Evolutionary conservation across 1,140 invertebrate species (phyloP).

Genomic region (Pollicipes pollicipes): DNA sequence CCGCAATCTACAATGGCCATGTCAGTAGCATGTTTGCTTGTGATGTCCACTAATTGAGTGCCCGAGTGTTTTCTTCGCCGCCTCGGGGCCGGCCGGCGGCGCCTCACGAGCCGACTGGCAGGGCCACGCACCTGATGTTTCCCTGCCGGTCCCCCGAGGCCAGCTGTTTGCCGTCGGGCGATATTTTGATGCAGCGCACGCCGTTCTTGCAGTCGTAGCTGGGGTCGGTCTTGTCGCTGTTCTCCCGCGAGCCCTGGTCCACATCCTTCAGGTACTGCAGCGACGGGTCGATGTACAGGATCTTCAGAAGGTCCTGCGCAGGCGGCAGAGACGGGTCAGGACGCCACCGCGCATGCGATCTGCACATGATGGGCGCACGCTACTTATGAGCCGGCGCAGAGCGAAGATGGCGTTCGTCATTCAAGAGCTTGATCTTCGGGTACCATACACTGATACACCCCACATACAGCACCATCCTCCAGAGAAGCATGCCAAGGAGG

Average conservation of each 20-base stretch:
- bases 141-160: slow-evolving; percentile 77
- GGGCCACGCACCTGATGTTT: slow-evolving; percentile 41
- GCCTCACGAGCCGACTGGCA: too few species aligned
- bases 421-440: too few species aligned
- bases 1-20: too few species aligned
- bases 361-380: background rate
- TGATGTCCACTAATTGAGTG: too few species aligned
- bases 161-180: slow-evolving; percentile 71
- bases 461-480: too few species aligned
- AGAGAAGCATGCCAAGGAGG: too few species aligned
- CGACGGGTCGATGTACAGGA: slow-evolving; percentile 74
- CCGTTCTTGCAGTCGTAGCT: slow-evolving; percentile 58
- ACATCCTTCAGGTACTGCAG: slow-evolving; percentile 69
- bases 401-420: too few species aligned
- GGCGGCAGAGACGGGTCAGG: slow-evolving; percentile 19
- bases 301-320: slow-evolving; percentile 66
- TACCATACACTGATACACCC: too few species aligned
- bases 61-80: too few species aligned
- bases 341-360: slow-evolving; percentile 8
- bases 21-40: too few species aligned
- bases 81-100: too few species aligned
- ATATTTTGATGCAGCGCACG: slow-evolving; percentile 70
- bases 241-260: slow-evolving; percentile 30
- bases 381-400: too few species aligned
- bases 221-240: slow-evolving; percentile 30